These are phyloP conservation scores for Luffia ferchaultella DNA, from an alignment of 2,888 invertebrate genomes.

Conservation along the genomic window DNA sequence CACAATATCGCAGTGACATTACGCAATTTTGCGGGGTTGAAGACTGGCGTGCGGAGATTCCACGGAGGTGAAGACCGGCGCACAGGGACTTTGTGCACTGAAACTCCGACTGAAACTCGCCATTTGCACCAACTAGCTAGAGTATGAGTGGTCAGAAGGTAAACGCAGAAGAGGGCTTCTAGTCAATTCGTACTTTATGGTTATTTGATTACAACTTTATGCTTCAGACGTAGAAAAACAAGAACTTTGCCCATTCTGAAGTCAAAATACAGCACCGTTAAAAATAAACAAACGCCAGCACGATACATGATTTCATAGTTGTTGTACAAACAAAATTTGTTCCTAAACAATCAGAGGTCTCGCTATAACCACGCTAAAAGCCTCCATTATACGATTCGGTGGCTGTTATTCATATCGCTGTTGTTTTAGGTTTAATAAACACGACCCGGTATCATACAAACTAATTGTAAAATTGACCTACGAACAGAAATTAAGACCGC, in stretches of 20 bases:
- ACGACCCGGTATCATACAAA: conserved; percentile 24
- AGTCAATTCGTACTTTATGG: too few relatives aligned
- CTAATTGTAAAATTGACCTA: conserved; percentile 37
- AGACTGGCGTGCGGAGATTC: too few relatives aligned
- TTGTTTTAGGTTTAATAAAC: conserved; percentile 43
- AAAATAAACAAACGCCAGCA: conserved; percentile 9
- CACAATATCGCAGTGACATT: too few relatives aligned
- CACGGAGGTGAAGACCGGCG: too few relatives aligned
- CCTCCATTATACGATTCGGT: conserved; percentile 5
- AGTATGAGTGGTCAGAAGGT: too few relatives aligned
- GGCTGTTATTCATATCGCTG: conserved; percentile 23
- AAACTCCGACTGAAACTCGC: too few relatives aligned
- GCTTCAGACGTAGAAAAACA: not conserved
- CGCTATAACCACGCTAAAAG: conserved; percentile 9
- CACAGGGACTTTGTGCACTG: too few relatives aligned
- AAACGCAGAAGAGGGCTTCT: too few relatives aligned
- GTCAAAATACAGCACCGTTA: conserved; percentile 10
- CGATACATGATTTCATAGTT: conserved; percentile 6
- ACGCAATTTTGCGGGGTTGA: too few relatives aligned
- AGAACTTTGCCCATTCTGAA: not conserved
- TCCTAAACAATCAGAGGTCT: conserved; percentile 14
- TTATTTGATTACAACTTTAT: too few relatives aligned
- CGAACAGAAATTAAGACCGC: not conserved
- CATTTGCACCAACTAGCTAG: too few relatives aligned
- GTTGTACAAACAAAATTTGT: conserved; percentile 12